phyloP scores from a whole-genome alignment of 2,888 invertebrate genomes.

The Ligdia adustata region DNA sequence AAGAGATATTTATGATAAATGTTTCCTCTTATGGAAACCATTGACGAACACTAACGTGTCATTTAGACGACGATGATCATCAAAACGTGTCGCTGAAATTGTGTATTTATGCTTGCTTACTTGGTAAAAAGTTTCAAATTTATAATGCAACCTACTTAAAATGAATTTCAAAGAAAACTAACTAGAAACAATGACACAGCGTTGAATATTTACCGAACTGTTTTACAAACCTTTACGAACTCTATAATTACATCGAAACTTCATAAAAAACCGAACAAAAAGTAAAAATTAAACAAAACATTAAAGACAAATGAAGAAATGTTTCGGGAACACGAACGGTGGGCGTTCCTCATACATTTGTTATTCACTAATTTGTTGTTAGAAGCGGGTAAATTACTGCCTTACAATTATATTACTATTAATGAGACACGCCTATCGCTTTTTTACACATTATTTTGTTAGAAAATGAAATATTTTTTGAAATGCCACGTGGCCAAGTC shows the following conservation, averaged over 20 bases:
- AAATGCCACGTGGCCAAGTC: too few relatives aligned
- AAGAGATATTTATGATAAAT: too few relatives aligned
- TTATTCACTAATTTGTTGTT: constrained; percentile 82
- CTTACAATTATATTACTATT: constrained; percentile 80
- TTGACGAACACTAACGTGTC: too few relatives aligned
- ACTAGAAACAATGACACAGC: constrained; percentile 8
- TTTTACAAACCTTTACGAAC: constrained; percentile 30
- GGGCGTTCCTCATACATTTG: constrained; percentile 78
- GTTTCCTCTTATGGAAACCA: too few relatives aligned
- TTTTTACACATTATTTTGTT: constrained; percentile 30
- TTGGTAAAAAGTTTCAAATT: too few relatives aligned
- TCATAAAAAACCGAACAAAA: constrained; percentile 53
- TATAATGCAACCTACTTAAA: too few relatives aligned
- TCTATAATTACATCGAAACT: constrained; percentile 65
- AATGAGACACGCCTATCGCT: constrained; percentile 68
- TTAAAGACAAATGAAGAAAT: constrained; percentile 76
- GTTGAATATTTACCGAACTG: constrained; percentile 37
- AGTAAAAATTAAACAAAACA: constrained; percentile 51
- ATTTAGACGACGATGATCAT: too few relatives aligned
- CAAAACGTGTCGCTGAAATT: too few relatives aligned
- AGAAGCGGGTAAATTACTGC: constrained; percentile 74
- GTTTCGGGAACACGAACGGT: constrained; percentile 60
- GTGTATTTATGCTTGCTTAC: too few relatives aligned
- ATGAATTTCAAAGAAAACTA: constrained; percentile 17
- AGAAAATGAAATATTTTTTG: too few relatives aligned